Percentiles rank a stretch among this genome's conserved stretches.
Evolutionary conservation across 2,797 vertebrate genomes (phyloP).

Genomic region (Pitangus sulphuratus): DNA sequence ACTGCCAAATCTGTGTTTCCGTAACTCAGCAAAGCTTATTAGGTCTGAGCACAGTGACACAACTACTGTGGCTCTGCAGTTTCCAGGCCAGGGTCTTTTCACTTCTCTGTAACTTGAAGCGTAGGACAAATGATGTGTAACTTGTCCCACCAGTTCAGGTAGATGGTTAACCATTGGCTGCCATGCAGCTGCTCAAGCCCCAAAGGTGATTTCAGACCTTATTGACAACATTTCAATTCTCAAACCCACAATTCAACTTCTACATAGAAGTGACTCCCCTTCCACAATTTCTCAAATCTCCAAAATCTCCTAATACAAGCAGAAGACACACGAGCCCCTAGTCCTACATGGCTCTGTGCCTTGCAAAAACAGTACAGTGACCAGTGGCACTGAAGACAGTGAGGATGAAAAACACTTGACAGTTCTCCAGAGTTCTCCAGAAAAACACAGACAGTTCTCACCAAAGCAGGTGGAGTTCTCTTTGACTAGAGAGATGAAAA

Average conservation of each 20-base stretch:
- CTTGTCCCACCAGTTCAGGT: neutral
- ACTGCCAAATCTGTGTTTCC: conserved; percentile 40
- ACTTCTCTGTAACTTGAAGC: neutral
- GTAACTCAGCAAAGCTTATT: neutral
- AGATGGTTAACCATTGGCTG: neutral
- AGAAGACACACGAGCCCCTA: neutral
- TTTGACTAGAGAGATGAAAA: neutral
- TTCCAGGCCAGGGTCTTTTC: neutral
- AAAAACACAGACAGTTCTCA: neutral
- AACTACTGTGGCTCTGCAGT: neutral
- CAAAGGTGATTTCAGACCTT: neutral
- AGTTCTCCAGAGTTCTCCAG: neutral
- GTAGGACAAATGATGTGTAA: neutral
- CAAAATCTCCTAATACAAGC: neutral
- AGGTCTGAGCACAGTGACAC: neutral
- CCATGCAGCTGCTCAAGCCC: neutral
- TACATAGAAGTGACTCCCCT: neutral
- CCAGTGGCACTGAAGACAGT: neutral
- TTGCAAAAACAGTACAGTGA: neutral
- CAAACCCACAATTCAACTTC: neutral
- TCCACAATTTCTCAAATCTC: neutral
- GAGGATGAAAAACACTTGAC: neutral
- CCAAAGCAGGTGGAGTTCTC: neutral
- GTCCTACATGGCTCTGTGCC: neutral
- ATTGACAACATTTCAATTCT: neutral